Percentiles rank a stretch among this genome's conserved stretches.
Evolutionary conservation across 2,797 vertebrate genomes (phyloP).

Genomic region (Gymnoscopelus microlampas): DNA sequence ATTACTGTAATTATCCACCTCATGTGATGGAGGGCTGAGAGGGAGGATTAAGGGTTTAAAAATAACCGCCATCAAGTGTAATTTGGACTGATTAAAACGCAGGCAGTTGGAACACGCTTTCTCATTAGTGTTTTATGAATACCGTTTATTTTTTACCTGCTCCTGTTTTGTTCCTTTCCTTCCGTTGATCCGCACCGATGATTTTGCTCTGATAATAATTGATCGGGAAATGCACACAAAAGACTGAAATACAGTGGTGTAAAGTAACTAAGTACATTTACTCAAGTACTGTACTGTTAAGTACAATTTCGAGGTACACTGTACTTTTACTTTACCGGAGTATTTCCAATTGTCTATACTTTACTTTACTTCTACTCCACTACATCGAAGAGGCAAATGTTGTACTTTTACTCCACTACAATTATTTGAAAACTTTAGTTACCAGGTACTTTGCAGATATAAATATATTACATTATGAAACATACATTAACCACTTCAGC

Average conservation of each 20-base stretch:
- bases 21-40: conserved; percentile 57
- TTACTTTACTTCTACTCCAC: too few relatives aligned
- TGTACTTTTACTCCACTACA: too few relatives aligned
- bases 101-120: conserved; percentile 59
- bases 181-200: conserved; percentile 69
- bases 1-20: conserved; percentile 77
- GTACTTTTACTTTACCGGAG: too few relatives aligned
- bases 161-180: conserved; percentile 30
- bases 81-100: conserved; percentile 67
- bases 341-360: too few relatives aligned
- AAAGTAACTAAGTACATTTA: too few relatives aligned
- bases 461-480: too few relatives aligned
- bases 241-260: conserved; percentile 10
- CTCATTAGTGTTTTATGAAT: conserved; percentile 46
- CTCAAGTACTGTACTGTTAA: too few relatives aligned
- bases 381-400: too few relatives aligned
- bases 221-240: conserved; percentile 34
- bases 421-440: too few relatives aligned
- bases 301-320: too few relatives aligned
- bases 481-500: too few relatives aligned
- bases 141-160: neutral
- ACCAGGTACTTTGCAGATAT: too few relatives aligned
- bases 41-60: conserved; percentile 74
- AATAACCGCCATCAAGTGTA: conserved; percentile 73
- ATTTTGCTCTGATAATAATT: conserved; percentile 32